These are phyloP conservation scores for Hydriomena furcata DNA, from an alignment of 2,888 invertebrate genomes.

Conservation along the genomic window DNA sequence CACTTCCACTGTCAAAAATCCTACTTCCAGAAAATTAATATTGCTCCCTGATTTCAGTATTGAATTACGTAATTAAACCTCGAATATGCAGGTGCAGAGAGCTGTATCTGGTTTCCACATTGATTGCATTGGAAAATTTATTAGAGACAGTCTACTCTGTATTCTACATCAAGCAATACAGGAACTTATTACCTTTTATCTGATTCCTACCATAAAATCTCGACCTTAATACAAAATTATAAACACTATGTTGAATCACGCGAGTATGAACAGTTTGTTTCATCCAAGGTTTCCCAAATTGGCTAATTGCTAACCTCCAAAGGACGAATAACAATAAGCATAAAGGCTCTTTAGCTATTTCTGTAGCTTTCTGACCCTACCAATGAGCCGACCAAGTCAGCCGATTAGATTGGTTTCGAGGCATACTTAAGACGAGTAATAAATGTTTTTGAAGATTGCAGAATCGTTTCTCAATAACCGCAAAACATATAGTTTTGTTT, in stretches of 20 bases:
- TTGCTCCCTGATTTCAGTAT: too few species aligned
- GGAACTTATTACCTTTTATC: slow-evolving; percentile 14
- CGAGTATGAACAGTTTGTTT: slow-evolving; percentile 27
- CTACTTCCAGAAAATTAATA: too few species aligned
- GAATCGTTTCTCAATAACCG: too few species aligned
- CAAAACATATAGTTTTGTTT: too few species aligned
- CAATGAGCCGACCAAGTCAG: slow-evolving; percentile 1
- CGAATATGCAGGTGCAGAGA: too few species aligned
- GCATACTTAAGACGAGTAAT: too few species aligned
- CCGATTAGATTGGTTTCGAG: slow-evolving; percentile 15
- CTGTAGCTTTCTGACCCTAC: background rate
- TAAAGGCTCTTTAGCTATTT: slow-evolving; percentile 42
- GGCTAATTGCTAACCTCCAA: slow-evolving; percentile 71
- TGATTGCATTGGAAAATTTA: background rate
- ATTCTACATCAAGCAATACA: background rate
- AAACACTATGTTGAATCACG: slow-evolving; percentile 37
- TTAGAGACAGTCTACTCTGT: too few species aligned
- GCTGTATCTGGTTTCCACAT: too few species aligned
- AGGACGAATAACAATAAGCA: slow-evolving; percentile 57
- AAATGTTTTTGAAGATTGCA: too few species aligned
- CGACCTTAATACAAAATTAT: slow-evolving; percentile 30
- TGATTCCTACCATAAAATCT: slow-evolving; percentile 6
- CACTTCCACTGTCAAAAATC: too few species aligned
- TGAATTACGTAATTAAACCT: too few species aligned
- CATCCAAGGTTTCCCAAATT: slow-evolving; percentile 68